Evolutionary conservation across 2,113 vertebrate species (phyloP).

Genomic region (Nibea coibor): DNA sequence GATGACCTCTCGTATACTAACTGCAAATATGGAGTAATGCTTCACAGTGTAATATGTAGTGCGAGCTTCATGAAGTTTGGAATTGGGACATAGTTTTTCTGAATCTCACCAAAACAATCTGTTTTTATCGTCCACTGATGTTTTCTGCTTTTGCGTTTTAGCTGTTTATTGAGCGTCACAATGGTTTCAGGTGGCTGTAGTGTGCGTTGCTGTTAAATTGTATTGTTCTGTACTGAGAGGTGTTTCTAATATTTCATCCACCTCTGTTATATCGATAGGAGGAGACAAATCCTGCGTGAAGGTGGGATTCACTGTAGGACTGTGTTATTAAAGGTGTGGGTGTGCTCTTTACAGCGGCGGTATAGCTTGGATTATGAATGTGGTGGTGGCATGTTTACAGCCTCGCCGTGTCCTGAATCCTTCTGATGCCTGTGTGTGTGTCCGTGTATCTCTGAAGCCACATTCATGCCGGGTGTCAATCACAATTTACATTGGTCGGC

Average conservation of each 20-base stretch:
- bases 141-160: neutral
- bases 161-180: neutral
- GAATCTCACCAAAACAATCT: neutral
- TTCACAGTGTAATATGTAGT: neutral
- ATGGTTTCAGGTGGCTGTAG: neutral
- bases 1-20: neutral
- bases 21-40: neutral
- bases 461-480: slow-evolving; percentile 73
- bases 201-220: neutral
- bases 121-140: neutral
- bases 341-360: neutral
- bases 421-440: slow-evolving; percentile 16
- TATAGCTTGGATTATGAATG: slow-evolving; percentile 13
- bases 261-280: neutral
- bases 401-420: slow-evolving; percentile 33
- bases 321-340: neutral
- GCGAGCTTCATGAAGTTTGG: neutral
- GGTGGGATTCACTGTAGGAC: neutral
- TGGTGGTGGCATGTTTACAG: slow-evolving; percentile 33
- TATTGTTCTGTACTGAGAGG: neutral
- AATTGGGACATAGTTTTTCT: neutral
- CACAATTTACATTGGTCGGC: slow-evolving; percentile 74
- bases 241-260: neutral
- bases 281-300: neutral
- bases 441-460: slow-evolving; percentile 23